These are phyloP conservation scores for Drosophila bifasciata DNA, from an alignment of 1,140 invertebrate genomes.

Conservation along the genomic window DNA sequence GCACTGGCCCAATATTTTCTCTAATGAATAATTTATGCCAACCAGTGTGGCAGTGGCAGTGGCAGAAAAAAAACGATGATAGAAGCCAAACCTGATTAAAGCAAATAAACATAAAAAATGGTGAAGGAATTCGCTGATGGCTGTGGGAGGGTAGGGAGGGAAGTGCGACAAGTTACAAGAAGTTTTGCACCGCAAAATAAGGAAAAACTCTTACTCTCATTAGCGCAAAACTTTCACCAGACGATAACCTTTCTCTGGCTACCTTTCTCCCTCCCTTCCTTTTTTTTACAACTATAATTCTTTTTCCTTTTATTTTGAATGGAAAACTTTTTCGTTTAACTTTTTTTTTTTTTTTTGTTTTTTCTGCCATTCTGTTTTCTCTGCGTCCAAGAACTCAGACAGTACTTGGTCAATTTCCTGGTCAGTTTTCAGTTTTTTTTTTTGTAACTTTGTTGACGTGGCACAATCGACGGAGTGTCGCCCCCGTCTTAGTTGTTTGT, in stretches of 20 bases:
- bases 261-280: slow-evolving; percentile 27
- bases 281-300: background rate
- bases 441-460: slow-evolving; percentile 60
- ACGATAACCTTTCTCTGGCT: slow-evolving; percentile 52
- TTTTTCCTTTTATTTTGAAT: slow-evolving; percentile 34
- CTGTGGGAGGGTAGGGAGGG: no score
- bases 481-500: background rate
- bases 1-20: slow-evolving; percentile 39
- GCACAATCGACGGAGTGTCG: slow-evolving; percentile 47
- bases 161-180: slow-evolving; percentile 60
- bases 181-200: slow-evolving; percentile 58
- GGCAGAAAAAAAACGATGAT: slow-evolving; percentile 16
- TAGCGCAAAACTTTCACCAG: slow-evolving; percentile 60
- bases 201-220: slow-evolving; percentile 75
- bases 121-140: slow-evolving; percentile 32
- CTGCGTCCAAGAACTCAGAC: slow-evolving; percentile 24
- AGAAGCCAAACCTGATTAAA: slow-evolving; percentile 36
- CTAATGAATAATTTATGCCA: slow-evolving; percentile 73
- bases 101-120: slow-evolving; percentile 41
- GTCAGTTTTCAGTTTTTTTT: no score
- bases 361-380: slow-evolving; percentile 14
- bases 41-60: no score
- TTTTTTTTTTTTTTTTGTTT: slow-evolving; percentile 37
- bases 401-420: slow-evolving; percentile 68
- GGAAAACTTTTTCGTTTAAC: slow-evolving; percentile 74